Evolutionary conservation across 1,140 invertebrate genomes (phyloP).

Genomic region (Cotesia vestalis): DNA sequence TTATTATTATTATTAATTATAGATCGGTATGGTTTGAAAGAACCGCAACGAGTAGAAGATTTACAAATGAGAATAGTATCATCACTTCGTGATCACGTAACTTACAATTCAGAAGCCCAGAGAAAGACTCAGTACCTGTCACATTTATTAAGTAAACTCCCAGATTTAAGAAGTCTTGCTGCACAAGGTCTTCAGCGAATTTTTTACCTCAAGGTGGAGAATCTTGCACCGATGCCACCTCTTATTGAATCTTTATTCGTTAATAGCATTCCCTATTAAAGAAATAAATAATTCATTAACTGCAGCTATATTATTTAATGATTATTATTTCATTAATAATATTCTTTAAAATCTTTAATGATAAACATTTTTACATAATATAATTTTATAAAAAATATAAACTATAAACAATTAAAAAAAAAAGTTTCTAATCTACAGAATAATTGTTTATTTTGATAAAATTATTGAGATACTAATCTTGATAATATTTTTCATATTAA

Average conservation of each 20-base stretch:
- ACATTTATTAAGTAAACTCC: conserved; percentile 86
- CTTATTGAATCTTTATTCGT: conserved; percentile 95
- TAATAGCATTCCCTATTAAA: conserved; percentile 90
- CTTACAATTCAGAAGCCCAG: conserved; percentile 90
- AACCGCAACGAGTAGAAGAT: conserved; percentile 91
- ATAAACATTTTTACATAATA: conserved; percentile 5
- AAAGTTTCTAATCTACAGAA: too few species aligned
- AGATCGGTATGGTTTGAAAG: conserved; percentile 93
- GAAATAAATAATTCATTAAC: background rate
- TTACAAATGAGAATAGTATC: conserved; percentile 95
- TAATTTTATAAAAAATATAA: too few species aligned
- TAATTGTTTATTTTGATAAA: too few species aligned
- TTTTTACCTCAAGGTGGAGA: conserved; percentile 93
- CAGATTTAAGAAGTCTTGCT: conserved; percentile 89
- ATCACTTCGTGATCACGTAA: conserved; percentile 92
- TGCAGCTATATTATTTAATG: background rate
- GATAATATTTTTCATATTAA: too few species aligned
- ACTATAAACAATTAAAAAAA: too few species aligned
- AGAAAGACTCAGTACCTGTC: conserved; percentile 91
- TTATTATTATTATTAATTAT: conserved; percentile 45
- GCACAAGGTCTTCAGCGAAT: conserved; percentile 93
- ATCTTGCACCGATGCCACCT: conserved; percentile 88
- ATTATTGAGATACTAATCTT: too few species aligned
- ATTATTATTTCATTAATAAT: conserved; percentile 23
- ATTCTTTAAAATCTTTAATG: background rate